These are phyloP conservation scores for Caenorhabditis sulstoni DNA, from an alignment of 2,888 invertebrate species.

Conservation along the genomic window DNA sequence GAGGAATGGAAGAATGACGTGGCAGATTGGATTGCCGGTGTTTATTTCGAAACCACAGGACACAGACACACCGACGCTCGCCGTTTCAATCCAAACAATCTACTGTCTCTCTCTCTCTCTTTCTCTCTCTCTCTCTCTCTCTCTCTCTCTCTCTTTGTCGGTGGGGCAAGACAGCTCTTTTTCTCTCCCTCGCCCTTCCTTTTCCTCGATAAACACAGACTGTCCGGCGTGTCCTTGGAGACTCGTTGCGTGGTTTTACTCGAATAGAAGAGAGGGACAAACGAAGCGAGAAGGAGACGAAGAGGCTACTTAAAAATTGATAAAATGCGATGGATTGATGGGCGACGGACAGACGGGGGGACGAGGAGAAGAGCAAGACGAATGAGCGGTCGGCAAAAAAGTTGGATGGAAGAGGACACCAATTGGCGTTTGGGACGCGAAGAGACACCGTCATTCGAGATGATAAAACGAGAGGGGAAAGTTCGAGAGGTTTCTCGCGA, in stretches of 20 bases:
- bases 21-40: conserved; percentile 21
- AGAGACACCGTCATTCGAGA: conserved; percentile 12
- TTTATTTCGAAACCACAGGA: conserved; percentile 30
- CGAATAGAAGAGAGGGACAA: conserved; percentile 14
- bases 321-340: conserved; percentile 58
- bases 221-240: conserved; percentile 14
- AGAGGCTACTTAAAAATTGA: conserved; percentile 53
- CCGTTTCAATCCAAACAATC: conserved; percentile 32
- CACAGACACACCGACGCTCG: conserved; percentile 20
- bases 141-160: background rate
- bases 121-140: background rate
- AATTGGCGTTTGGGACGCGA: conserved; percentile 13
- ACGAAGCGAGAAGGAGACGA: background rate
- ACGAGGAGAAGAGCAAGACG: conserved; percentile 34
- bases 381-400: conserved; percentile 42
- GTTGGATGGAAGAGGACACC: conserved; percentile 1
- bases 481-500: background rate
- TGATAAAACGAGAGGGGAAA: background rate
- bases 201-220: conserved; percentile 8
- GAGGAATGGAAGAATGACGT: conserved; percentile 9
- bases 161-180: too few species aligned
- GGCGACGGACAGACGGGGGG: conserved; percentile 13
- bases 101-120: conserved; percentile 5
- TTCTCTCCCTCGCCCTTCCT: background rate
- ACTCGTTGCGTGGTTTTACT: background rate